phyloP scores from a whole-genome alignment of 1,140 invertebrate genomes.

The Leptinotarsa texana region DNA sequence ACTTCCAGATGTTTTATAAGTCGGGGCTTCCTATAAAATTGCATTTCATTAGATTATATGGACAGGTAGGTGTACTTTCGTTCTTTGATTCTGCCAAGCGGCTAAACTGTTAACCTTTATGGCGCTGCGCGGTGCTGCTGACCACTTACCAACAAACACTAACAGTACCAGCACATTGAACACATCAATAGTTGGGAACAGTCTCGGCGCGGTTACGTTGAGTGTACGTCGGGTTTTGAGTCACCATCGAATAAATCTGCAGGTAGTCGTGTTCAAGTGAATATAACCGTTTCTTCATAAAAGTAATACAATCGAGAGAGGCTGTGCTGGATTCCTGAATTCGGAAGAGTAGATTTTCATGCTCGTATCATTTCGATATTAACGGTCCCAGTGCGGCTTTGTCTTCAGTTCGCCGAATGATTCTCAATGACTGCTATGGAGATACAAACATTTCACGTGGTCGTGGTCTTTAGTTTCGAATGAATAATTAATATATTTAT shows the following conservation, averaged over 20 bases:
- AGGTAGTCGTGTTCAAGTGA: slow-evolving; percentile 22
- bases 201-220: slow-evolving; percentile 32
- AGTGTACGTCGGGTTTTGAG: slow-evolving; percentile 23
- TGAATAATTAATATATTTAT: neutral
- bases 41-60: too few species aligned
- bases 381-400: neutral
- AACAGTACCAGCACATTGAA: too few species aligned
- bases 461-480: neutral
- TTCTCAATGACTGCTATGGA: neutral
- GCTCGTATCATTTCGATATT: neutral
- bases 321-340: neutral
- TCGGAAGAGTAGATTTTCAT: neutral
- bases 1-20: too few species aligned
- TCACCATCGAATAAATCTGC: slow-evolving; percentile 1
- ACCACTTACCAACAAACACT: too few species aligned
- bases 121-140: too few species aligned
- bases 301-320: slow-evolving; percentile 1
- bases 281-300: neutral
- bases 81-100: too few species aligned
- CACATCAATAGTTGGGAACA: slow-evolving; percentile 18
- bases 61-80: too few species aligned
- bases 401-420: neutral
- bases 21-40: too few species aligned
- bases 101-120: too few species aligned
- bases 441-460: neutral